phyloP scores from a whole-genome alignment of 1,140 invertebrate genomes.

The Pristionchus pacificus region DNA sequence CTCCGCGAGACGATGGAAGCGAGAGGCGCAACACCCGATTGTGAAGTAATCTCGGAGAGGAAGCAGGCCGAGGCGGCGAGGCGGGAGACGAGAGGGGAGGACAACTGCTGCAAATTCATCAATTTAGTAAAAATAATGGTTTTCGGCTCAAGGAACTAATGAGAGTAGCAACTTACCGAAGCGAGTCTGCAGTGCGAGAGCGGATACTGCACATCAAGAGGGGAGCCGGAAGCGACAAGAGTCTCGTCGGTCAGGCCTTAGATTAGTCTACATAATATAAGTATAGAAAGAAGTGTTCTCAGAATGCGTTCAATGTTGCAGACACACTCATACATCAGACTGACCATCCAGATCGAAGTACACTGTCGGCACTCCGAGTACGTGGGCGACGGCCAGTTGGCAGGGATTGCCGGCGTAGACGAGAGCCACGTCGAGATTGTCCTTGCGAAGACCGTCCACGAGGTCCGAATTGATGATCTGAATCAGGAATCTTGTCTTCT shows the following conservation, averaged over 20 bases:
- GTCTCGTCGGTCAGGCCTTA: conserved; percentile 51
- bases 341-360: conserved; percentile 48
- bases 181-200: conserved; percentile 25
- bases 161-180: background rate
- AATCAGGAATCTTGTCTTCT: conserved; percentile 25
- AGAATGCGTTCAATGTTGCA: conserved; percentile 2
- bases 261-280: background rate
- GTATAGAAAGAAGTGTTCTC: background rate
- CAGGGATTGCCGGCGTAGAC: conserved; percentile 54
- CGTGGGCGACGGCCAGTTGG: conserved; percentile 47
- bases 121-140: too few species aligned
- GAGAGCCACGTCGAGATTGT: conserved; percentile 51
- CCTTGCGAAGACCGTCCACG: conserved; percentile 49
- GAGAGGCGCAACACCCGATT: conserved; percentile 27
- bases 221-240: conserved; percentile 44
- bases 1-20: conserved; percentile 34
- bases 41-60: conserved; percentile 35
- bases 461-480: conserved; percentile 55
- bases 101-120: background rate
- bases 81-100: conserved; percentile 4
- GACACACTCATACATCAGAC: conserved; percentile 6
- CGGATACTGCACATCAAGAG: conserved; percentile 37
- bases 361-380: conserved; percentile 50
- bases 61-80: conserved; percentile 24
- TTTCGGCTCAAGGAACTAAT: too few species aligned